Evolutionary conservation across 2,113 vertebrate genomes (phyloP).

Genomic region (Onychorhynchus coronatus): DNA sequence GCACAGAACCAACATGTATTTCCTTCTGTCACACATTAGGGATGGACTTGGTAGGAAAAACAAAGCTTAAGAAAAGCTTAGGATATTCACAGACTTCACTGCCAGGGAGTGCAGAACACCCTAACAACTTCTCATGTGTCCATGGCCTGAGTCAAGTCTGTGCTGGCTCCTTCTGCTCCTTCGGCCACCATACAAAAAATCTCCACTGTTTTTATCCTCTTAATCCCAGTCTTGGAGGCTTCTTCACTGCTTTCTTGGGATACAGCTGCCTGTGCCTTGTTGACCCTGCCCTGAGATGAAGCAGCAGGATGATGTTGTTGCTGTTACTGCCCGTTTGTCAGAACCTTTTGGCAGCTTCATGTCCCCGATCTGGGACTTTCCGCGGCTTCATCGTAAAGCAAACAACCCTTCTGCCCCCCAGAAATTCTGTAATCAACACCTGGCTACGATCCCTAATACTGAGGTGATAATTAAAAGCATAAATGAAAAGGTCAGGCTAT

Average conservation of each 20-base stretch:
- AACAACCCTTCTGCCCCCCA: background rate
- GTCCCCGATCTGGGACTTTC: background rate
- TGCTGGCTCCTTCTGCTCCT: background rate
- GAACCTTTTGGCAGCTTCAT: background rate
- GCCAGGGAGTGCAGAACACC: background rate
- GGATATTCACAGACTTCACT: background rate
- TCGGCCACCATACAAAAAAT: background rate
- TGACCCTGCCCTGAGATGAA: background rate
- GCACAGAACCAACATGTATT: background rate
- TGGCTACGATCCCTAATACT: background rate
- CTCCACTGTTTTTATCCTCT: background rate
- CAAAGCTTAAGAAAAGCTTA: background rate
- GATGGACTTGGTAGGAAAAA: background rate
- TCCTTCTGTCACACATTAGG: background rate
- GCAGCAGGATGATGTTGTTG: background rate
- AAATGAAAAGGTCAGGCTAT: slow-evolving; percentile 14
- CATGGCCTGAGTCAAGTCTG: background rate
- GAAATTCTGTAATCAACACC: background rate
- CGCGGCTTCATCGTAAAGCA: background rate
- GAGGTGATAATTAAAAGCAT: slow-evolving; percentile 7
- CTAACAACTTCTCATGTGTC: background rate
- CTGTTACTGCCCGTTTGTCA: background rate
- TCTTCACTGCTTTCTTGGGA: background rate
- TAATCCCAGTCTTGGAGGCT: background rate
- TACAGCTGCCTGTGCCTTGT: background rate